These are phyloP conservation scores for Bubo scandiacus DNA, from an alignment of 2,113 vertebrate species.

Conservation along the genomic window DNA sequence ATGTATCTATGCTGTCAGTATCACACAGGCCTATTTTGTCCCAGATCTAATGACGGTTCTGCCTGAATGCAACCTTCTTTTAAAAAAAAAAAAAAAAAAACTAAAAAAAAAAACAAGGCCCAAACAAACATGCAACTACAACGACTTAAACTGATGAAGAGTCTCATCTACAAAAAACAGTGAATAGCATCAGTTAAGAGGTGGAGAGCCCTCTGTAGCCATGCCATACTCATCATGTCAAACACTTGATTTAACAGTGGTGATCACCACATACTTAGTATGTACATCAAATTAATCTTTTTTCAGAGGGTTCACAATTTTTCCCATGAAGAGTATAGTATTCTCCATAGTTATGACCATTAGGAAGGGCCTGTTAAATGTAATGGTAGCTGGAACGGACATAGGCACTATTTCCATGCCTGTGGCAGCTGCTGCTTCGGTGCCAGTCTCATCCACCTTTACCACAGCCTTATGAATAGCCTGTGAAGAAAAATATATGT, in stretches of 20 bases:
- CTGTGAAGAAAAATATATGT: constrained; percentile 67
- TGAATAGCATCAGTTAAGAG: neutral
- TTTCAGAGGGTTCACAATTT: constrained; percentile 77
- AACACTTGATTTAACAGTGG: neutral
- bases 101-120: neutral
- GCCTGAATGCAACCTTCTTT: neutral
- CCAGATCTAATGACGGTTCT: constrained; percentile 14
- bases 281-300: neutral
- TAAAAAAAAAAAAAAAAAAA: neutral
- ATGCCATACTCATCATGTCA: constrained; percentile 4
- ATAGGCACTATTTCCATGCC: constrained; percentile 84
- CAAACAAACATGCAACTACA: neutral
- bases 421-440: constrained; percentile 79
- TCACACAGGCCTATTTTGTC: neutral
- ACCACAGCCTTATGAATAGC: constrained; percentile 85
- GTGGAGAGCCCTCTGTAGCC: neutral
- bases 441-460: constrained; percentile 87
- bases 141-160: constrained; percentile 7
- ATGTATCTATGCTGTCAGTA: neutral
- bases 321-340: constrained; percentile 83
- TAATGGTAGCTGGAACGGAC: constrained; percentile 56
- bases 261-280: neutral
- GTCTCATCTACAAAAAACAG: constrained; percentile 22
- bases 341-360: constrained; percentile 50
- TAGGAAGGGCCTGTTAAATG: constrained; percentile 75